phyloP scores from a whole-genome alignment of 2,888 invertebrate genomes.

The Aspidapion aeneum region DNA sequence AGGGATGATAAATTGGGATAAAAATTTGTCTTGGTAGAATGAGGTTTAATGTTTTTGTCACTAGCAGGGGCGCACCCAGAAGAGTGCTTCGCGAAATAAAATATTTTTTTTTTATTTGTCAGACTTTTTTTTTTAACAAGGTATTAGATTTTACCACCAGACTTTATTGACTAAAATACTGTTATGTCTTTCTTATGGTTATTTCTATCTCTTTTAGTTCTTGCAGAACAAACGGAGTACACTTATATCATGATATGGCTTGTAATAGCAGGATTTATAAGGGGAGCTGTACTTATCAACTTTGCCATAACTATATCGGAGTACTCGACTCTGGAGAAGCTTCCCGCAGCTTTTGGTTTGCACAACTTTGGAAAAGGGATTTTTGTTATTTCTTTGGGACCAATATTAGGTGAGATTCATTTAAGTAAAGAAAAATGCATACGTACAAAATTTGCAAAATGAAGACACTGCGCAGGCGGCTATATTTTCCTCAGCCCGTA shows the following conservation, averaged over 20 bases:
- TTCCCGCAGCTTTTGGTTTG: conserved; percentile 73
- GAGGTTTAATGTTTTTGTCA: no score
- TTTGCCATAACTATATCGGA: conserved; percentile 77
- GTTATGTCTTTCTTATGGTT: no score
- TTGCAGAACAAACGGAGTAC: conserved; percentile 72
- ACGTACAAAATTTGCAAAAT: conserved; percentile 2
- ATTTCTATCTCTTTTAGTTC: conserved; percentile 52
- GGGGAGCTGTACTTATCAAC: conserved; percentile 75
- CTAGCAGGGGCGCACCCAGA: no score
- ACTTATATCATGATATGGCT: conserved; percentile 65
- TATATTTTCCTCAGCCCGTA: background rate
- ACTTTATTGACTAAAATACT: no score
- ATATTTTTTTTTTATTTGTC: no score
- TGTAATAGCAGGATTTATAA: conserved; percentile 73
- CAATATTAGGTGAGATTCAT: conserved; percentile 66
- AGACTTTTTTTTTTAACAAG: no score
- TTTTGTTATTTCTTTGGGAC: conserved; percentile 66
- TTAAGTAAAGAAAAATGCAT: background rate
- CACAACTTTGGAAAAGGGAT: conserved; percentile 75
- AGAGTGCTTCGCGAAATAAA: no score
- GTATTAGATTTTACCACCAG: no score
- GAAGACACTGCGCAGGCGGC: background rate
- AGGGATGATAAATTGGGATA: no score
- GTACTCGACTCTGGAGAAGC: conserved; percentile 64
- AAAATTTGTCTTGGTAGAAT: no score